Conservation (phyloP, 2,113 vertebrate species). For the Megaleporinus macrocephalus region DNA sequence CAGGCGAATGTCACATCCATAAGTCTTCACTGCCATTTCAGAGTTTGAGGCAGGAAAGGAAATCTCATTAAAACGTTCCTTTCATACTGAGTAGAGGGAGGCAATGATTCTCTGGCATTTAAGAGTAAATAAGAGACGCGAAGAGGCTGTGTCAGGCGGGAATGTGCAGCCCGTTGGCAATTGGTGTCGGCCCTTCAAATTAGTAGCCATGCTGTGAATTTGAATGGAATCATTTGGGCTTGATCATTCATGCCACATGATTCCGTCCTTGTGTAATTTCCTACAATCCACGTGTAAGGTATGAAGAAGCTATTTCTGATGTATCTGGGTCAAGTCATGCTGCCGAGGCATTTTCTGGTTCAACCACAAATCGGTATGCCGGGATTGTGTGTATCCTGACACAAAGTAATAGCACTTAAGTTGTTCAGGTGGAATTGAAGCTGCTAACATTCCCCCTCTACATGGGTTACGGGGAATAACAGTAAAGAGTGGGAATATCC, state of each 20-base stretch:
- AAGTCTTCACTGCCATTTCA: conserved; percentile 18
- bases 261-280: conserved; percentile 73
- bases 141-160: conserved; percentile 28
- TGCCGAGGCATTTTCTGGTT: conserved; percentile 62
- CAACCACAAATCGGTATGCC: conserved; percentile 67
- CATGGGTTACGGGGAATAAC: conserved; percentile 8
- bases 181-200: conserved; percentile 78
- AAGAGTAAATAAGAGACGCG: conserved; percentile 69
- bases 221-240: conserved; percentile 74
- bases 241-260: conserved; percentile 74
- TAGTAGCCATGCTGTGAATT: conserved; percentile 72
- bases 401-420: conserved; percentile 54
- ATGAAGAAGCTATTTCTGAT: conserved; percentile 62
- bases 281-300: conserved; percentile 56
- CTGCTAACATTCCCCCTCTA: neutral
- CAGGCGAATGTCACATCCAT: conserved; percentile 40
- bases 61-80: conserved; percentile 63
- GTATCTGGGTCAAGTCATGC: conserved; percentile 72
- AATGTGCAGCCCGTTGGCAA: conserved; percentile 69
- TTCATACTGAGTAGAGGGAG: conserved; percentile 49
- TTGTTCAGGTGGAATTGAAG: neutral
- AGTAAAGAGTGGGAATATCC: conserved; percentile 20
- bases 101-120: conserved; percentile 65
- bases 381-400: conserved; percentile 55
- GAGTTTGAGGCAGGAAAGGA: conserved; percentile 20